Evolutionary conservation across 2,113 vertebrate genomes (phyloP).

Genomic region (Nothoprocta pentlandii): DNA sequence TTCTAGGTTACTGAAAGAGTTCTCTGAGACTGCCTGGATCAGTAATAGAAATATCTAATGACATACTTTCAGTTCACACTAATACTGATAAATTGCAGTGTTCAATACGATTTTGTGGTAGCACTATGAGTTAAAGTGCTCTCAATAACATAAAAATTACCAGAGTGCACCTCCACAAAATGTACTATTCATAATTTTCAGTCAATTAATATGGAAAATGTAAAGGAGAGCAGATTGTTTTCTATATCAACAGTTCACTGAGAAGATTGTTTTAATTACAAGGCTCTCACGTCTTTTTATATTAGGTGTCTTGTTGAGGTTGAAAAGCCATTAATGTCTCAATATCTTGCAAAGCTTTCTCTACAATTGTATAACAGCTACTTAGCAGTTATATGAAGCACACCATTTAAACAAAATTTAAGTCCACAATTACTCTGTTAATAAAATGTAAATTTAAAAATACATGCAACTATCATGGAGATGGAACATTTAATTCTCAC

Average conservation of each 20-base stretch:
- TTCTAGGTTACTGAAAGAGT: not conserved
- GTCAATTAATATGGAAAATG: conserved; percentile 73
- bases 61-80: not conserved
- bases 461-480: conserved; percentile 72
- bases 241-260: conserved; percentile 77
- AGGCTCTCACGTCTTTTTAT: conserved; percentile 73
- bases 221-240: conserved; percentile 79
- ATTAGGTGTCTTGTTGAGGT: conserved; percentile 76
- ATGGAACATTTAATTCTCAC: conserved; percentile 74
- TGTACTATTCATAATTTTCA: conserved; percentile 59
- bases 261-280: conserved; percentile 81
- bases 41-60: not conserved
- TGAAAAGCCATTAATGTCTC: conserved; percentile 78
- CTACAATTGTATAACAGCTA: conserved; percentile 76
- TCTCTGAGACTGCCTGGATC: accelerated
- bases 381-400: conserved; percentile 79
- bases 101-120: conserved; percentile 6
- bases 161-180: conserved; percentile 49
- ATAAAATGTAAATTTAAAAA: conserved; percentile 83
- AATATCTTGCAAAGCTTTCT: conserved; percentile 73
- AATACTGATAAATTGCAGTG: not conserved
- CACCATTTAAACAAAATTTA: conserved; percentile 81
- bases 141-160: conserved; percentile 59
- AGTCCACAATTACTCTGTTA: conserved; percentile 80
- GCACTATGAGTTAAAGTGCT: conserved; percentile 23